Base-by-base conservation (phyloP, 2,888 invertebrate genomes). In the Mythimna loreyi region DNA sequence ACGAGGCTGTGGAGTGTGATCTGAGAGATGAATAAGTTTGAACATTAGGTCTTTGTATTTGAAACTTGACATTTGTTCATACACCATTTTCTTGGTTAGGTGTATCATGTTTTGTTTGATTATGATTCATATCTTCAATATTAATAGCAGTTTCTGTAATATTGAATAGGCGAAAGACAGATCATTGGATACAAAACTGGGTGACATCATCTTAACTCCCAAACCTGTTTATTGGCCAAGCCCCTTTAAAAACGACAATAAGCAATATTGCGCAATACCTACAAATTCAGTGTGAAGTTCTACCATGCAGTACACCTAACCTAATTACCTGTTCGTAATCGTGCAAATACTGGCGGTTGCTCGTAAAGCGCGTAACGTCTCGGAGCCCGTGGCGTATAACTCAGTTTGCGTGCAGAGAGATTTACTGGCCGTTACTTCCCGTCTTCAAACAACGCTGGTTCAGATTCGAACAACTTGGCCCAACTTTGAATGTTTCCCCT, bases 371-470 rank as follows among this genome's bases (percentile, higher is more conserved):
- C 59, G 72, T 59, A 55, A 28, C 56, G 55, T 47, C 52, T 23
- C 21, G 13, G 4, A 45, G n/a, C 19, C 36, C 30, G 71, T 8
- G 3, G 55, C 50, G 43, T 69, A 47, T 50, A 69, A 55, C 68
- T 77, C 75, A 58, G 70, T 62, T 65, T 69, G 77, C 80, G 70
- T 77, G 70, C 64, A 43, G 16, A 25, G 60, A 69, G 76, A 77
- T 77, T 77, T 70, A 75, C 64, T 70, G 70, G n/a, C 76, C 47
- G 64, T 52, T 65, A 79, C 64, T 80, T 68, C 58, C 70, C 70
- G 61, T 64, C 47, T 43, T 59, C 75, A 63, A 75, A 67, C 67
- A 49, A 45, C 68, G 43, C 59, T 23, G 63, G 56, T 23, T 68
- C 64, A 69, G 49, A 75, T 59, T 53, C 57, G 36, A 36, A 50